Base-by-base conservation (phyloP, 1,140 invertebrate species). In the Vanessa atalanta region DNA sequence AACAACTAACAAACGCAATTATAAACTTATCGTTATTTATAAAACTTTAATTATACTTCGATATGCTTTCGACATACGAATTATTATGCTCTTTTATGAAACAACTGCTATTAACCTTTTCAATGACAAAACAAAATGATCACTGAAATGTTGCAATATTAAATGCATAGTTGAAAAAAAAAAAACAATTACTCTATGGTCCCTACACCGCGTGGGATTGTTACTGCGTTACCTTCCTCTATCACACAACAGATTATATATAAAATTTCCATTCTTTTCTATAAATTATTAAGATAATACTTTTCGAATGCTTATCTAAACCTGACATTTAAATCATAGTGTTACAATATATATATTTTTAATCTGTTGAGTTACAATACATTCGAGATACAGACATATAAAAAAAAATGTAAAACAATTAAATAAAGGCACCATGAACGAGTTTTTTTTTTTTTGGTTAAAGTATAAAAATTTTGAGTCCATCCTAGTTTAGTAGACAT, bases 121-220 rank as follows among this genome's bases (percentile, higher is more conserved):
- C 9, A 43, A 43, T 9, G 37, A 43, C 37, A 43, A 43, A 43
- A 43, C 37, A 43, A 43, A 43, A 43, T 43, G 6, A 43, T 43
- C 37, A 43, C 15, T 15, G 48, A 50, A 14, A 50, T 15, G 13
- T 50, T 50, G 13, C 48, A n/a, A 50, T n/a, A n/a, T 14, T 63
- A 74, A 70, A 65, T 68, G 57, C 60, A 72, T 63, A 51, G 51
- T n/a, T n/a, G n/a, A 4, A 53, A 51, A 64, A 60, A 20, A 47
- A 57, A 61, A 80, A 68, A 63, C 65, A 77, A 68, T 77, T 77
- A 72, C 37, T 57, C 71, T 79, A 81, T 81, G 79, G 79, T 80
- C 81, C 79, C 78, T 79, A 65, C 66, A 77, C 67, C 75, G 65
- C 67, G 65, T 67, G 75, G 68, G 72, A 69, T 71, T 65, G 51